Evolutionary conservation across 1,140 invertebrate species (phyloP).

Genomic region (Eupeodes corollae): DNA sequence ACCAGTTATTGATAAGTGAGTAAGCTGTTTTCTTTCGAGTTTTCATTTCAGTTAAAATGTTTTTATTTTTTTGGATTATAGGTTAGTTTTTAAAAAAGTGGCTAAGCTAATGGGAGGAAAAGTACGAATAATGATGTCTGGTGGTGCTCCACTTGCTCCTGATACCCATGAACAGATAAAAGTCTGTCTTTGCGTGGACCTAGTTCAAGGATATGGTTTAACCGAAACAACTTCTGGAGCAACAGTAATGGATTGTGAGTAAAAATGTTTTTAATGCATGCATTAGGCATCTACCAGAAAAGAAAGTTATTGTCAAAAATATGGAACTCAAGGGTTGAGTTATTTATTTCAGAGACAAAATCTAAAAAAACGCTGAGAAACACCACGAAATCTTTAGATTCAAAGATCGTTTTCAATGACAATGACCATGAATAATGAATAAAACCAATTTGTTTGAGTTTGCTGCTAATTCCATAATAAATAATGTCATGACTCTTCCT

Average conservation of each 20-base stretch:
- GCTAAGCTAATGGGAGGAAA: conserved; percentile 74
- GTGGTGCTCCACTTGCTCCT: conserved; percentile 89
- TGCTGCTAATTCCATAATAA: too few species aligned
- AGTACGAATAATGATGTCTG: conserved; percentile 75
- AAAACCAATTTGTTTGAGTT: too few species aligned
- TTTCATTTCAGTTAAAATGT: not conserved
- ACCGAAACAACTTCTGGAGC: conserved; percentile 94
- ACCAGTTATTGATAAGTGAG: conserved; percentile 61
- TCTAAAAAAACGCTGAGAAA: too few species aligned
- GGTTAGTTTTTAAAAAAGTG: conserved; percentile 65
- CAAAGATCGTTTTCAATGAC: too few species aligned
- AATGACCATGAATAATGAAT: too few species aligned
- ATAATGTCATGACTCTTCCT: too few species aligned
- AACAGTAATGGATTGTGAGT: conserved; percentile 73
- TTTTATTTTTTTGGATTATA: conserved; percentile 7
- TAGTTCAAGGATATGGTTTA: conserved; percentile 92
- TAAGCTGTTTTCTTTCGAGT: not conserved
- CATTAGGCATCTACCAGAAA: too few species aligned
- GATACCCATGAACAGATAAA: conserved; percentile 93
- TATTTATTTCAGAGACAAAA: too few species aligned
- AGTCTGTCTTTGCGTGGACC: conserved; percentile 79
- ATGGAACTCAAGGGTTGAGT: too few species aligned
- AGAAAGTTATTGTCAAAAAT: too few species aligned
- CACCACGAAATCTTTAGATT: too few species aligned
- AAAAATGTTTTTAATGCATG: not conserved